Evolutionary conservation across 2,797 vertebrate species (phyloP).

Genomic region (Anisognathus igniventris): DNA sequence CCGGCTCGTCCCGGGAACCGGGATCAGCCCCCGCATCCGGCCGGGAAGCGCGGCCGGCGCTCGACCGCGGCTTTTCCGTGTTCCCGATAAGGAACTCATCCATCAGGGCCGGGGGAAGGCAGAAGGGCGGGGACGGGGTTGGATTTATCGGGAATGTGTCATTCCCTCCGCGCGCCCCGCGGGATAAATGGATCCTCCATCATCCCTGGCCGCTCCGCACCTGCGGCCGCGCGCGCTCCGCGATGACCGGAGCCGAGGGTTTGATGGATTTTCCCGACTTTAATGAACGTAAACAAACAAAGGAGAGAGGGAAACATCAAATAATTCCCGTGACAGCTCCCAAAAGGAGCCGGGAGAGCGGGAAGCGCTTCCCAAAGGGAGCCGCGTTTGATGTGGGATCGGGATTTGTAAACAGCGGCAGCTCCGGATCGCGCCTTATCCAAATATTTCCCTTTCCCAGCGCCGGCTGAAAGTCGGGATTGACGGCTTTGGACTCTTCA

Average conservation of each 20-base stretch:
- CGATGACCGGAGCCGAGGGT: fast-evolving
- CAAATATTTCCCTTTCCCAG: conserved; percentile 81
- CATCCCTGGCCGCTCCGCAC: neutral
- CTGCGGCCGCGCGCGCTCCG: neutral
- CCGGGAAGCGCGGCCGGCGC: neutral
- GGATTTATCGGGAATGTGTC: neutral
- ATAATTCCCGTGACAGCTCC: neutral
- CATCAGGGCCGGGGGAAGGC: neutral
- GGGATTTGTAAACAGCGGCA: conserved; percentile 75
- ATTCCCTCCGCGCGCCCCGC: neutral
- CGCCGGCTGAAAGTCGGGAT: conserved; percentile 58
- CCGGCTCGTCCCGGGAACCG: neutral
- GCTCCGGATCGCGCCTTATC: conserved; percentile 74
- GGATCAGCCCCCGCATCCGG: neutral
- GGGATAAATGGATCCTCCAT: neutral
- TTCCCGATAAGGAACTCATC: neutral
- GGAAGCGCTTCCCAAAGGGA: neutral
- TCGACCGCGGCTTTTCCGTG: fast-evolving
- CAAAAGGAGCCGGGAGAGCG: neutral
- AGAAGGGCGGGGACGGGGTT: neutral
- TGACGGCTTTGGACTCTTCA: conserved; percentile 73
- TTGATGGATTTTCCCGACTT: neutral
- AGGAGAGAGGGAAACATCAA: neutral
- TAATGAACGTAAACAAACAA: neutral
- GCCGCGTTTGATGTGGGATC: neutral